Base-by-base conservation (phyloP, 2,797 vertebrate genomes). In the Valencia hispanica region DNA sequence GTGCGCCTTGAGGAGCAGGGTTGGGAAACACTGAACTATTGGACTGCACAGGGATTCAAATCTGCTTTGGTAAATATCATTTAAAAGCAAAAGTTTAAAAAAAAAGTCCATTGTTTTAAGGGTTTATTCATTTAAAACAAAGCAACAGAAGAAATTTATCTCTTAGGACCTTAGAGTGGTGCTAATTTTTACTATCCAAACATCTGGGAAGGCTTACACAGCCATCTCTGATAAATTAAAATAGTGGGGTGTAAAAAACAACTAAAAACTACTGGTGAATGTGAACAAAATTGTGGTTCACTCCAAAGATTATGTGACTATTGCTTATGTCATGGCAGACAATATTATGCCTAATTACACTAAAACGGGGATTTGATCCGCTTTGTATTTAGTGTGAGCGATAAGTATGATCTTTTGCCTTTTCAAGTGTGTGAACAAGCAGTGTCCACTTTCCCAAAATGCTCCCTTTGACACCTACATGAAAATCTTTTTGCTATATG, bases 371-470 rank as follows among this genome's bases (percentile, higher is more conserved):
- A 1, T 39, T 51, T 27, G 9, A 9, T 8, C 2, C 41, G 68
- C 48, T 50, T 63, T 51, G 5, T 65, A 84, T 78, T 70, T 8
- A 36, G 55, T 47, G 18, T 32, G 32, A 36, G 22, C 55, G 57
- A 18, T 15, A 17, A 68, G 68, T 78, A 57, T 66, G 71, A 77
- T 80, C 50, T 77, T 70, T 57, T 68, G 50, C 82, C 82, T 73
- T 77, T 77, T 84, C 55, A 45, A 27, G 71, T 80, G 77, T 66
- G 73, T 69, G 45, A 76, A 83, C 45, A 73, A 86, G 80, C 74
- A 91, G 82, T 75, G 83, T 86, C 79, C 74, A 91, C 87, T 91
- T 91, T 87, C 84, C 83, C 79, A 86, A 91, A 90, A 88, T 14
- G 34, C 50, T 81, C 79, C 83, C 80, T 80, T 86, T 86, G 59